Percentiles rank a stretch among this genome's conserved stretches.
Conservation (phyloP, 2,113 vertebrate species). For the Toxotes chatareus region DNA sequence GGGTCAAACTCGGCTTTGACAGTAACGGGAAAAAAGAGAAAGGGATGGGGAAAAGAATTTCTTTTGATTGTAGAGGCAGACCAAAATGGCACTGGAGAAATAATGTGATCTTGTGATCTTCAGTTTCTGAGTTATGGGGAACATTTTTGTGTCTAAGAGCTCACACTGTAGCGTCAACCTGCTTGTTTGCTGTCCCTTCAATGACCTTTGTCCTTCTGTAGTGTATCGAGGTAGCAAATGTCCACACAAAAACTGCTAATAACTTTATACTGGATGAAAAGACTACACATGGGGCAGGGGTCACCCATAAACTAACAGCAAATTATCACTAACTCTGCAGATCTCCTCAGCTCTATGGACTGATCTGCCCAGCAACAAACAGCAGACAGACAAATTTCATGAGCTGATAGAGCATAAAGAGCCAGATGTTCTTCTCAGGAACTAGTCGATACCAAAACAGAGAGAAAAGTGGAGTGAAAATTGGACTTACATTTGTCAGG, state of each 20-base stretch:
- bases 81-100: conserved; percentile 7
- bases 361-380: background rate
- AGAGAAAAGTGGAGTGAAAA: background rate
- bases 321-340: background rate
- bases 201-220: background rate
- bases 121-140: conserved; percentile 2
- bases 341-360: background rate
- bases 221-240: background rate
- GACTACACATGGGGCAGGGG: background rate
- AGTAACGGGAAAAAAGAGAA: background rate
- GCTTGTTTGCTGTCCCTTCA: conserved; percentile 4
- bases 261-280: background rate
- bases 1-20: conserved; percentile 35
- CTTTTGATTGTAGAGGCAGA: conserved; percentile 8
- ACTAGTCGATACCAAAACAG: background rate
- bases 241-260: background rate
- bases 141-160: background rate
- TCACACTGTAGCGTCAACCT: background rate
- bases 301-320: background rate
- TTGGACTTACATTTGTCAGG: no score
- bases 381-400: no score
- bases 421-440: background rate
- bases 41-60: conserved; percentile 3
- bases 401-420: background rate
- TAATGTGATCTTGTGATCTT: conserved; percentile 42